Evolutionary conservation across 2,113 vertebrate genomes (phyloP).

Genomic region (Notothenia rossii): DNA sequence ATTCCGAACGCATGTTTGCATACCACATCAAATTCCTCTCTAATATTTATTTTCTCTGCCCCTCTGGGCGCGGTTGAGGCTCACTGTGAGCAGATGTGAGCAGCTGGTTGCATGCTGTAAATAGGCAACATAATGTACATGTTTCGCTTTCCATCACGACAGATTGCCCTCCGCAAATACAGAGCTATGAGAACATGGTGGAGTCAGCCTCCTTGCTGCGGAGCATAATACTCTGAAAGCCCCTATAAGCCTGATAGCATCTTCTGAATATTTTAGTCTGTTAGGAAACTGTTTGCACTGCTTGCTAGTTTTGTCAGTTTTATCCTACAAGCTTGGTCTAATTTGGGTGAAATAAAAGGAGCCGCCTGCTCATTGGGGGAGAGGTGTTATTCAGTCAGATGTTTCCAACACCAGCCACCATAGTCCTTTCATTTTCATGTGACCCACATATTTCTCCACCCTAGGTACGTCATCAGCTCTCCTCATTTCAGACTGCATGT

Average conservation of each 20-base stretch:
- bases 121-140: conserved; percentile 57
- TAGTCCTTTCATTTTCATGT: conserved; percentile 64
- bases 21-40: conserved; percentile 16
- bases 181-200: conserved; percentile 23
- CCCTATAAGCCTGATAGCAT: conserved; percentile 56
- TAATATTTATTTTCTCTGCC: conserved; percentile 28
- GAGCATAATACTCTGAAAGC: conserved; percentile 66
- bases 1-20: neutral
- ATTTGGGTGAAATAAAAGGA: conserved; percentile 44
- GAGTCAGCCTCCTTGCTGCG: conserved; percentile 43
- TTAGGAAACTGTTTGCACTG: conserved; percentile 65
- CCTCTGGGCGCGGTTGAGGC: conserved; percentile 28
- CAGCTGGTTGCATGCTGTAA: conserved; percentile 52
- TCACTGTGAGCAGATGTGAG: conserved; percentile 54
- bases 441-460: conserved; percentile 78
- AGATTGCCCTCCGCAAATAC: conserved; percentile 59
- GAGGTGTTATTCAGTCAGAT: conserved; percentile 18
- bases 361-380: conserved; percentile 8
- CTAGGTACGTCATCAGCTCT: conserved; percentile 45
- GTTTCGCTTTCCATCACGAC: conserved; percentile 57
- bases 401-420: conserved; percentile 26
- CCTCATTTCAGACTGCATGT: conserved; percentile 45
- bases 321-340: conserved; percentile 54
- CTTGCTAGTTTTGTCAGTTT: conserved; percentile 59
- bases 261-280: conserved; percentile 76